phyloP scores from a whole-genome alignment of 2,888 invertebrate genomes.

The Dusona sp. region DNA sequence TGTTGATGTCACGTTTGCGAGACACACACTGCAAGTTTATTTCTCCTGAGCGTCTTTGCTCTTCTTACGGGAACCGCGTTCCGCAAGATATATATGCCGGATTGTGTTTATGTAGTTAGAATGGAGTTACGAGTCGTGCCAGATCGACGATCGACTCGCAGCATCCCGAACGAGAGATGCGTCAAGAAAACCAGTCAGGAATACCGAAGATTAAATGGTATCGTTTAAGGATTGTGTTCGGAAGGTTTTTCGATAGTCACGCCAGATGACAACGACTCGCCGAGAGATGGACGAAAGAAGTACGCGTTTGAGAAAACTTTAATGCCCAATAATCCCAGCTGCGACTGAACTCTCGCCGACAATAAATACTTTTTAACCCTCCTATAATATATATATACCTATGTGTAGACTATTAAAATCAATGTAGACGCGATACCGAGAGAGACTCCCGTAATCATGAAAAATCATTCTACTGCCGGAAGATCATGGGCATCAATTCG shows the following conservation, averaged over 20 bases:
- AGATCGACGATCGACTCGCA: conserved; percentile 18
- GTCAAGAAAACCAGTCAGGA: conserved; percentile 31
- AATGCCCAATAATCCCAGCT: conserved; percentile 59
- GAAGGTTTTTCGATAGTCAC: conserved; percentile 47
- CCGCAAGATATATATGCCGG: conserved; percentile 18
- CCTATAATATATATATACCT: not conserved
- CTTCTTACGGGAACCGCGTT: conserved; percentile 59
- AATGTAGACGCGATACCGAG: not conserved
- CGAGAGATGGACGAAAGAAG: conserved; percentile 6
- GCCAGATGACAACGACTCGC: conserved; percentile 39
- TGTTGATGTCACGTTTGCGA: conserved; percentile 30
- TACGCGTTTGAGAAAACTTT: conserved; percentile 34
- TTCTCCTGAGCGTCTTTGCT: conserved; percentile 57
- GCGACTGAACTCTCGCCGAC: conserved; percentile 55
- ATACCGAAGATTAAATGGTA: conserved; percentile 66
- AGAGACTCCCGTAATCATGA: conserved; percentile 23
- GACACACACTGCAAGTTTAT: conserved; percentile 54
- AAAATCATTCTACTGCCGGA: conserved; percentile 46
- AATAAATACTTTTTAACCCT: not conserved
- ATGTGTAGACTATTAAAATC: not conserved
- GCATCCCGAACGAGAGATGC: conserved; percentile 21
- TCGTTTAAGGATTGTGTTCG: conserved; percentile 60
- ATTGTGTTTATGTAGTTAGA: conserved; percentile 2
- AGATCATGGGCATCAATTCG: conserved; percentile 13
- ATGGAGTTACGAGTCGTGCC: conserved; percentile 21